A percentile compares a stretch with the other conserved stretches of the same genome.
Evolutionary conservation across 1,140 invertebrate genomes (phyloP).

Genomic region (Cyrtorhinus lividipennis): DNA sequence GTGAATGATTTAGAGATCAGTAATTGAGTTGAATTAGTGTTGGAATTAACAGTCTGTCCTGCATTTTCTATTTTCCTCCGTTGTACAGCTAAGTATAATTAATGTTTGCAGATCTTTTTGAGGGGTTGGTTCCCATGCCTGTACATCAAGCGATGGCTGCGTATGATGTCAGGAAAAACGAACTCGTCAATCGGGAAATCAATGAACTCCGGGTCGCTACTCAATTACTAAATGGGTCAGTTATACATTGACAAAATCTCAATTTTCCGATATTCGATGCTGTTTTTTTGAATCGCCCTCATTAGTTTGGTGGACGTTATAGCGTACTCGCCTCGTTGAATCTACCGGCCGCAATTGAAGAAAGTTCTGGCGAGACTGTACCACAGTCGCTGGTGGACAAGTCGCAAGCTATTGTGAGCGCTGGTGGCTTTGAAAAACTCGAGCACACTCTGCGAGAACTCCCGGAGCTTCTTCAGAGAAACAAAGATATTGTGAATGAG

Average conservation of each 20-base stretch:
- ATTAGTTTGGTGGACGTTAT: slow-evolving; percentile 12
- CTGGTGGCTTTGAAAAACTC: slow-evolving; percentile 45
- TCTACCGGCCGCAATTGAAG: slow-evolving; percentile 92
- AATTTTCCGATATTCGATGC: slow-evolving; percentile 12
- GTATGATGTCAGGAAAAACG: slow-evolving; percentile 29
- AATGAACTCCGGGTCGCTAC: slow-evolving; percentile 76
- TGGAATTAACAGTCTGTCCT: too few relatives aligned
- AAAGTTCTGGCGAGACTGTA: slow-evolving; percentile 52
- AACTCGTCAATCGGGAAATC: slow-evolving; percentile 46
- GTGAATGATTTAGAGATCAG: slow-evolving; percentile 30
- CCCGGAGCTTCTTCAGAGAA: slow-evolving; percentile 77
- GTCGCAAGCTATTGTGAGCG: slow-evolving; percentile 49
- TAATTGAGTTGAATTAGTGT: background rate
- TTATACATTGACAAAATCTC: background rate
- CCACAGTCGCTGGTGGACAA: slow-evolving; percentile 86
- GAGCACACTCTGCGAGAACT: slow-evolving; percentile 57
- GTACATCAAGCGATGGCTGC: slow-evolving; percentile 78
- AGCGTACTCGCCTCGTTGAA: slow-evolving; percentile 85
- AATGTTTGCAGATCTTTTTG: slow-evolving; percentile 65
- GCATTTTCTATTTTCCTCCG: too few relatives aligned
- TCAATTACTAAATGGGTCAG: slow-evolving; percentile 72
- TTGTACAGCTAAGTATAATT: too few relatives aligned
- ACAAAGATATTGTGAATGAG: slow-evolving; percentile 92
- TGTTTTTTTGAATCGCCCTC: slow-evolving; percentile 8
- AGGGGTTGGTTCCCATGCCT: slow-evolving; percentile 67